Conservation (phyloP, 2,888 invertebrate genomes). For the Hirtodrosophila histrioides region DNA sequence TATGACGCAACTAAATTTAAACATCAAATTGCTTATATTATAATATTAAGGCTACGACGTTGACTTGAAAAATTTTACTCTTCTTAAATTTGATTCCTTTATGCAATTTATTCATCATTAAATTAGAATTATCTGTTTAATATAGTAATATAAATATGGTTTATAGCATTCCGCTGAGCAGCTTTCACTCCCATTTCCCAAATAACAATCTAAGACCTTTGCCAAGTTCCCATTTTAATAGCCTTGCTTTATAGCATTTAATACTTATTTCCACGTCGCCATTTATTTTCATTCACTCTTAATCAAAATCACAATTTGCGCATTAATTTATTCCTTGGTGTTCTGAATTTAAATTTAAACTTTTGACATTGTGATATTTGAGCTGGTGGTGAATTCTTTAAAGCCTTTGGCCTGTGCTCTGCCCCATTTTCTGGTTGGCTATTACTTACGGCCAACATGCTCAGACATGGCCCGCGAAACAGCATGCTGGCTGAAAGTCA, state of each 20-base stretch:
- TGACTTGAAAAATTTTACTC: too few species aligned
- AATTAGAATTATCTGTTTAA: too few species aligned
- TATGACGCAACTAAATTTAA: too few species aligned
- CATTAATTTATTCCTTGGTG: slow-evolving; percentile 52
- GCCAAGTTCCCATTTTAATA: slow-evolving; percentile 43
- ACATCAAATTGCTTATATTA: too few species aligned
- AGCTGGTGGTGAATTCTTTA: slow-evolving; percentile 4
- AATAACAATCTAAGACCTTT: slow-evolving; percentile 9
- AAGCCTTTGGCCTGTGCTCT: slow-evolving; percentile 23
- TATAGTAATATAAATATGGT: neutral
- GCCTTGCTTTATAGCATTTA: slow-evolving; percentile 19
- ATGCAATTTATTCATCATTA: too few species aligned
- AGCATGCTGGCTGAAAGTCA: slow-evolving; percentile 35
- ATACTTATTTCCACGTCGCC: slow-evolving; percentile 20
- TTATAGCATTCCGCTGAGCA: slow-evolving; percentile 4
- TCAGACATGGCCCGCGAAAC: slow-evolving; percentile 19
- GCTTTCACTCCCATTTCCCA: slow-evolving; percentile 3
- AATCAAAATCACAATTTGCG: slow-evolving; percentile 57
- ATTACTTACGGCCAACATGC: slow-evolving; percentile 47
- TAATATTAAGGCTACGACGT: too few species aligned
- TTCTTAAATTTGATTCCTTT: too few species aligned
- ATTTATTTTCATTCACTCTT: slow-evolving; percentile 57
- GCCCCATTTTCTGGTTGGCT: slow-evolving; percentile 37
- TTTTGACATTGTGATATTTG: slow-evolving; percentile 33
- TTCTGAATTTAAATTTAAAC: slow-evolving; percentile 50